A percentile compares a stretch with the other conserved stretches of the same genome.
Evolutionary conservation across 2,113 vertebrate species (phyloP).

Genomic region (Catagonus wagneri): DNA sequence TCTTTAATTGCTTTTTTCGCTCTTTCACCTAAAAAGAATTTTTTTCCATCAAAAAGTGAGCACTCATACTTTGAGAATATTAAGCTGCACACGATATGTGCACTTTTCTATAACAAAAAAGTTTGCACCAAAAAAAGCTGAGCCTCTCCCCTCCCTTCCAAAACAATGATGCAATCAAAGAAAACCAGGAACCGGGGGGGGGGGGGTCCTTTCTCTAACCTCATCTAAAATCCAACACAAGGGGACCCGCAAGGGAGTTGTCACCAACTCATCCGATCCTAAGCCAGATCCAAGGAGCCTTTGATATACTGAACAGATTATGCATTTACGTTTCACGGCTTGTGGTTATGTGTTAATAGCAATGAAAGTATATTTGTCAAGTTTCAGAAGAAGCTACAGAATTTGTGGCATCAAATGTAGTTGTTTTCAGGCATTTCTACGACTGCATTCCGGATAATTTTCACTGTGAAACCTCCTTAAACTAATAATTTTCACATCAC

Average conservation of each 20-base stretch:
- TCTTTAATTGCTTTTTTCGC: slow-evolving; percentile 98
- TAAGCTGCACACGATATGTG: neutral
- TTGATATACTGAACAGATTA: neutral
- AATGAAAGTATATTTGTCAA: neutral
- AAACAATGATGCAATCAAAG: neutral
- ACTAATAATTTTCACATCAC: slow-evolving; percentile 33
- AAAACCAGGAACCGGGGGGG: neutral
- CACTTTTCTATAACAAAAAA: slow-evolving; percentile 22
- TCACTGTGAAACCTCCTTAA: neutral
- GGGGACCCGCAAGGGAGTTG: neutral
- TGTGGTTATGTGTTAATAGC: neutral
- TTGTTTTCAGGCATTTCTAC: slow-evolving; percentile 41
- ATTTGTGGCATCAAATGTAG: neutral
- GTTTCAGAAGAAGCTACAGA: slow-evolving; percentile 56
- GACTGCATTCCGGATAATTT: slow-evolving; percentile 2
- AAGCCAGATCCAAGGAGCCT: slow-evolving; percentile 30
- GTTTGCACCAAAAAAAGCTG: neutral
- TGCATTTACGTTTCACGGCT: neutral
- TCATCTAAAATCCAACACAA: slow-evolving; percentile 45
- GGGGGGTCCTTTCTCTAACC: neutral
- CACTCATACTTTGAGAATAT: neutral
- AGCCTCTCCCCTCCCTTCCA: neutral
- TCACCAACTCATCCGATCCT: neutral
- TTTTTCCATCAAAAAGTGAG: slow-evolving; percentile 72
- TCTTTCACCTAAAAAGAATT: slow-evolving; percentile 93